Percentiles rank a stretch among this genome's conserved stretches.
These are phyloP conservation scores for Anthopleura sola DNA, from an alignment of 64 coral and sea anemone species.

Conservation along the genomic window DNA sequence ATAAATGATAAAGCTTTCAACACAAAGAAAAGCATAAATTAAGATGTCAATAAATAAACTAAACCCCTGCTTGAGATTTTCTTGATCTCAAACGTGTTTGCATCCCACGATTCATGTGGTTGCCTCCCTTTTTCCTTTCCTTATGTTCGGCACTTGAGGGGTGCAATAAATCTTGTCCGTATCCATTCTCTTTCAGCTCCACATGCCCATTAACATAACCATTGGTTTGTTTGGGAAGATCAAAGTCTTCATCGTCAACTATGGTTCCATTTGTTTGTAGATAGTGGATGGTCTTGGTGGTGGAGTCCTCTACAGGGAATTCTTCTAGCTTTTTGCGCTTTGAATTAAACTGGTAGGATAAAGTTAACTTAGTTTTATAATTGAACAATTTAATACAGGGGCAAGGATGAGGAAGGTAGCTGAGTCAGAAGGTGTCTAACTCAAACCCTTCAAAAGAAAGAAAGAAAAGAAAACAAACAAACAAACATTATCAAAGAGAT, in stretches of 20 bases:
- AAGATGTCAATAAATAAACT: neutral
- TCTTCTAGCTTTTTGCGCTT: slow-evolving; percentile 22
- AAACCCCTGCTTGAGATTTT: slow-evolving; percentile 56
- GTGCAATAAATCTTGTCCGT: neutral
- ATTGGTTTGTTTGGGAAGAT: neutral
- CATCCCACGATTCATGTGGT: neutral
- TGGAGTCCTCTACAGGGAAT: slow-evolving; percentile 63
- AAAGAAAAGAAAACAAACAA: neutral
- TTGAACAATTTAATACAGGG: too few species aligned
- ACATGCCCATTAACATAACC: slow-evolving; percentile 2
- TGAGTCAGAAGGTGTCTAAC: too few species aligned
- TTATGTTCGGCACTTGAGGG: neutral
- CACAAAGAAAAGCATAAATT: too few species aligned
- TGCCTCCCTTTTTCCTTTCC: neutral
- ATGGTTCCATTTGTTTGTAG: slow-evolving; percentile 45
- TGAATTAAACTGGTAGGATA: neutral
- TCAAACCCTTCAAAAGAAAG: neutral
- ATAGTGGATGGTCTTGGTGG: slow-evolving; percentile 53
- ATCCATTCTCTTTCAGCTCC: neutral
- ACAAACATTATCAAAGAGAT: neutral
- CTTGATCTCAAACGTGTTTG: slow-evolving; percentile 35
- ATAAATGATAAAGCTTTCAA: too few species aligned
- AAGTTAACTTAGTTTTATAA: neutral
- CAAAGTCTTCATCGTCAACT: neutral
- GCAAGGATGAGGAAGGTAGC: too few species aligned